Base-by-base conservation (phyloP, 2,113 vertebrate genomes). In the Chaenocephalus aceratus region DNA sequence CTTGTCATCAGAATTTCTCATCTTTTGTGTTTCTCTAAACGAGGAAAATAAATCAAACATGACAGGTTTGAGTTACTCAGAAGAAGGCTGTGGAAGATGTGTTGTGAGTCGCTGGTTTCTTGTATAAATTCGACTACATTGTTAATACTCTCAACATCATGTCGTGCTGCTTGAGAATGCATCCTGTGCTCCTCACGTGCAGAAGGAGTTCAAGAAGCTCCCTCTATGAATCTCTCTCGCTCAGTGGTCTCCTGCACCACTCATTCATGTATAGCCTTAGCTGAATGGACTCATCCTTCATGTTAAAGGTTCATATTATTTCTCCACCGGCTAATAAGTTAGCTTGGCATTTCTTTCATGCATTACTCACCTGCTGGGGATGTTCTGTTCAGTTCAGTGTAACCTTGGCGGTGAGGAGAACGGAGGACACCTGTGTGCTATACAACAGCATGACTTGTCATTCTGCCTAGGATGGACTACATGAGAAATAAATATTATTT, bases 241-340 rank as follows among this genome's bases (percentile, higher is more conserved):
- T 57, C 67, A 21, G 63, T 30, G 14, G 36, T 34, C 66, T 74
- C 69, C 23, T 14, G 52, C 34, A 15, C 30, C 5, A 26, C 44
- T 53, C 82, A 85, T 83, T 81, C 82, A 80, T 83, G 75, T 53
- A 62, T 71, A 66, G 69, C 77, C 65, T 82, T 57, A 80, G 79
- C 54, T 56, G 61, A 83, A 68, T 75, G 52, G 72, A 84, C 78
- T 79, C 80, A 88, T 90, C 72, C 62, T 64, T 90, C 84, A 83
- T 82, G 70, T 69, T 88, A 80, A 88, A 86, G 77, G 65, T 80
- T 86, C 75, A 78, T 86, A 75, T 89, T 82, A 89, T 85, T 83
- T 69, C 67, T 74, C 53, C 30, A 60, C 79, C 48, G 70, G 59
- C 83, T 83, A 84, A 88, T 88, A 90, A 72, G 79, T 88, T 86